Evolutionary conservation across 2,888 invertebrate genomes (phyloP).

Genomic region (Germaria angustata): DNA sequence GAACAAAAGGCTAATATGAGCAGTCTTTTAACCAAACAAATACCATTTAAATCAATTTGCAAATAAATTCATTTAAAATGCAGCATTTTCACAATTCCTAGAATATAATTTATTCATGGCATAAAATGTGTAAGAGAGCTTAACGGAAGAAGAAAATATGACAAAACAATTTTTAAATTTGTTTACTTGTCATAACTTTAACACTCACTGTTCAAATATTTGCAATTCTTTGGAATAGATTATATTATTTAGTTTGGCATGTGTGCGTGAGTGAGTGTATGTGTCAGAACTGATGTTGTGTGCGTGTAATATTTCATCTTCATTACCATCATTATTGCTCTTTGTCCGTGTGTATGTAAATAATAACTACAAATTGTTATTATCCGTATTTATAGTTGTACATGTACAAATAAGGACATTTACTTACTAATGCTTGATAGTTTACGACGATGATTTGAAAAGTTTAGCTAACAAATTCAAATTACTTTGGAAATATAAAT

Average conservation of each 20-base stretch:
- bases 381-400: constrained; percentile 15
- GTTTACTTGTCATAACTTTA: constrained; percentile 55
- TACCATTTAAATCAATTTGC: constrained; percentile 9
- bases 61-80: constrained; percentile 38
- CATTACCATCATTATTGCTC: constrained; percentile 17
- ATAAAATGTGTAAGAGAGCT: neutral
- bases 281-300: neutral
- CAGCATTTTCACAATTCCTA: constrained; percentile 7
- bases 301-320: constrained; percentile 22
- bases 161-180: constrained; percentile 39
- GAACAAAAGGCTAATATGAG: neutral
- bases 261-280: neutral
- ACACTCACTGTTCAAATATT: constrained; percentile 54
- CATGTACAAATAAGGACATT: constrained; percentile 2
- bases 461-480: no score
- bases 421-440: neutral
- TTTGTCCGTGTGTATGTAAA: constrained; percentile 5
- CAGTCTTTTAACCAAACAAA: constrained; percentile 1
- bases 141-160: neutral
- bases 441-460: neutral
- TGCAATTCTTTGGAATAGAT: neutral
- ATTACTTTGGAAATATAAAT: no score
- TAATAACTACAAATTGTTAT: constrained; percentile 49
- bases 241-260: neutral
- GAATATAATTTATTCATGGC: constrained; percentile 28